Evolutionary conservation across 2,797 vertebrate species (phyloP), one percentile per base, ranked within the genome.

Genomic region (Dendrocincla fuliginosa): DNA sequence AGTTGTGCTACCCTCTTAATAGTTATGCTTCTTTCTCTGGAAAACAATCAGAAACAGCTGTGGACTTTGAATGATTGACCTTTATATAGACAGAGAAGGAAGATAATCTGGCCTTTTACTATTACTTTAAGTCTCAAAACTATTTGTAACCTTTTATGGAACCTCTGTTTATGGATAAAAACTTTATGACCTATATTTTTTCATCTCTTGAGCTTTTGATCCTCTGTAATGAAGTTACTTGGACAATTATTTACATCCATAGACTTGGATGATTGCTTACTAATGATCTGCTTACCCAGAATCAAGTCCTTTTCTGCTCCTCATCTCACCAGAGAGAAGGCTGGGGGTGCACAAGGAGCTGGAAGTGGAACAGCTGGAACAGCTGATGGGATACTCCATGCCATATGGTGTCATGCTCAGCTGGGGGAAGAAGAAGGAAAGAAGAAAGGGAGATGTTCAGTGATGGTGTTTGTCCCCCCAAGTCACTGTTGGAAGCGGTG

Each of bases 341-440:
- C 10, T 55, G 35, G 13, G 11, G 11, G 4, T 8, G 3, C 46
- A 67, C 6, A 11, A 14, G 22, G 35, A 42, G 1, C 0, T 41
- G 67, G 53, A 32, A 73, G 23, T 18, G 41, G 19, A 39, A 84
- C 33, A 67, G 18, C 60, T 41, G 60, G 20, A 39, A 46, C 3
- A 33, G 65, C 50, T 65, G 52, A 73, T 17, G 53, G 53, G 32
- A 20, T 5, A 28, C 4, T 47, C 27, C 60, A 42, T 35, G 19
- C 35, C 23, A 10, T 5, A 5, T 47, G 46, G 19, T 20, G 33
- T 17, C 24, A 13, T 15, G 11, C 28, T 63, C 11, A 18, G 10
- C 59, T 67, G 35, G 22, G 25, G 37, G 7, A 7, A 46, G 47
- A 25, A 56, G 71, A 23, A 50, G 49, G 41, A 67, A 9, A 56